A percentile compares a stretch with the other conserved stretches of the same genome.
phyloP scores from a whole-genome alignment of 2,113 vertebrate genomes.

The Aviceda subcristata region DNA sequence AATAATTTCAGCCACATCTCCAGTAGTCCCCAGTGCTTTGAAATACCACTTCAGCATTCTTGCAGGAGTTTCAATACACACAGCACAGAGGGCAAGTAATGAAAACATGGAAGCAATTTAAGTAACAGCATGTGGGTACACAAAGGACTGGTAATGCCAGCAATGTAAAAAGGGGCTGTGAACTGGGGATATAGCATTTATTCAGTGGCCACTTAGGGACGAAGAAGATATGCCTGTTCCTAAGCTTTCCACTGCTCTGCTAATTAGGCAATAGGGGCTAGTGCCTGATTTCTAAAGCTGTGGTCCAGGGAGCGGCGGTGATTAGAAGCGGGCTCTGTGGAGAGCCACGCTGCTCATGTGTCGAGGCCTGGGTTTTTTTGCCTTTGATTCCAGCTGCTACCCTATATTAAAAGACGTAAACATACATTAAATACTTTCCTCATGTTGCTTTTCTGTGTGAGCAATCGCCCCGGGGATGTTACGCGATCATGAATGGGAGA shows the following conservation, averaged over 20 bases:
- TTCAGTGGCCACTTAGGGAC: constrained; percentile 33
- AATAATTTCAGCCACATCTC: constrained; percentile 14
- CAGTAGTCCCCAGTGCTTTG: constrained; percentile 27
- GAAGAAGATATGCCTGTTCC: constrained; percentile 32
- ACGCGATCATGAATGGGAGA: background rate
- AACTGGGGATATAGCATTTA: constrained; percentile 8
- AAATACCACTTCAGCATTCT: constrained; percentile 56
- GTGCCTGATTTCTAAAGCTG: constrained; percentile 14
- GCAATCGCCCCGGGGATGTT: background rate
- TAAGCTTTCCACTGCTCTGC: constrained; percentile 13
- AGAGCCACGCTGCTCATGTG: background rate
- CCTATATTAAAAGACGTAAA: constrained; percentile 40
- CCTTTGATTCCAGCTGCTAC: constrained; percentile 40
- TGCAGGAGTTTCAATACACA: constrained; percentile 42
- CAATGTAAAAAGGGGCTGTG: constrained; percentile 16
- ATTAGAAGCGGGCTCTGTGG: background rate
- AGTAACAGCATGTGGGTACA: constrained; percentile 63
- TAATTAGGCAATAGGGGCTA: constrained; percentile 36
- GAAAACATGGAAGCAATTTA: constrained; percentile 67
- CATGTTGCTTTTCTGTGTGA: constrained; percentile 24
- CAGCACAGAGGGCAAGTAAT: constrained; percentile 53
- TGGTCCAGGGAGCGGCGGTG: background rate
- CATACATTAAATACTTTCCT: constrained; percentile 45
- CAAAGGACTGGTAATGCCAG: constrained; percentile 45
- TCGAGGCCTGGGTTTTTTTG: background rate